phyloP scores from a whole-genome alignment of 2,888 invertebrate species.

The Phania funesta region DNA sequence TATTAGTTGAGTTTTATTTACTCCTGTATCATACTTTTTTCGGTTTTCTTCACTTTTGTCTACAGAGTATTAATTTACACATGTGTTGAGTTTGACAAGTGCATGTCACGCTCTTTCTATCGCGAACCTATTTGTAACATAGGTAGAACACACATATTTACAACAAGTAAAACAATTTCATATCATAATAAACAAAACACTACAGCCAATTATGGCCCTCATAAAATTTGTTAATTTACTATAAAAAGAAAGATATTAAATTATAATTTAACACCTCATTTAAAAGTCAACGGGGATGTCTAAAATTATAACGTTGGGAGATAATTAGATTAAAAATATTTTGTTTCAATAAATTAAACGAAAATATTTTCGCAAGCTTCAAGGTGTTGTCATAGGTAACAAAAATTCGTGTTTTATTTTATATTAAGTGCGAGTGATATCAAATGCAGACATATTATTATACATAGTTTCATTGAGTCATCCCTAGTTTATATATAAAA shows the following conservation, averaged over 20 bases:
- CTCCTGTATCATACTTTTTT: neutral
- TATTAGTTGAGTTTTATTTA: neutral
- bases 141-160: slow-evolving; percentile 2
- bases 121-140: slow-evolving; percentile 30
- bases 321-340: neutral
- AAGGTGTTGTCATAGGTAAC: too few species aligned
- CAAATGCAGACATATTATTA: too few species aligned
- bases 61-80: slow-evolving; percentile 27
- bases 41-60: neutral
- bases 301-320: neutral
- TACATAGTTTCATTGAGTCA: too few species aligned
- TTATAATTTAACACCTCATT: slow-evolving; percentile 27
- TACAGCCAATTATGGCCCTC: neutral
- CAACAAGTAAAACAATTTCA: slow-evolving; percentile 6
- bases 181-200: slow-evolving; percentile 9
- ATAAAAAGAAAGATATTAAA: slow-evolving; percentile 7
- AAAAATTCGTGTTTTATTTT: too few species aligned
- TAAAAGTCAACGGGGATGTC: neutral
- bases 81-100: slow-evolving; percentile 56
- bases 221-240: slow-evolving; percentile 25
- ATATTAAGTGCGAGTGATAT: too few species aligned
- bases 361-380: too few species aligned
- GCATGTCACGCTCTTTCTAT: slow-evolving; percentile 55
- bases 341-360: too few species aligned
- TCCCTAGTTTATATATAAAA: too few species aligned